Evolutionary conservation across 2,113 vertebrate species (phyloP), one percentile per base, ranked within the genome.

Genomic region (Psophia crepitans): DNA sequence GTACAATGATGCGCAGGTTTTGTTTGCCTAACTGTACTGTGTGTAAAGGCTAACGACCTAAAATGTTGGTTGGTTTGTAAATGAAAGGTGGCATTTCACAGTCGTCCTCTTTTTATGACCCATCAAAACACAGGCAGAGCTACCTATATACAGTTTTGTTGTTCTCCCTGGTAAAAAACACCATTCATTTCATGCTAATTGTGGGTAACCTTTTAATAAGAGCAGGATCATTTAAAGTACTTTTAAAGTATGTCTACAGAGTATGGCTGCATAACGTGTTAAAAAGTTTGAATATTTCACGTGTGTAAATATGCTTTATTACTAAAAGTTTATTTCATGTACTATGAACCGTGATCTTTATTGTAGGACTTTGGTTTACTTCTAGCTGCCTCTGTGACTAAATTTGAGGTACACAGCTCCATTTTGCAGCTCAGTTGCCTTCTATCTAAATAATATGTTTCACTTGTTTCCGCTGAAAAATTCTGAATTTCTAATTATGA

Each of bases 401-500:
- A 84, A 56, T 65, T 68, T 41, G 87, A 85, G 60, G 51, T 26
- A 63, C n/a, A 58, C 9, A 80, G 20, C 32, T 89, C 37, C 51
- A 74, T 46, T 71, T 89, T 6, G 0, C 89, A 85, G 32, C 76
- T 93, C 90, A 85, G 71, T 66, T 71, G 77, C 81, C 79, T 89
- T 84, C 79, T 86, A 37, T 79, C 49, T 90, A 69, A 96, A 97
- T 95, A 94, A 95, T 43, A 51, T 24, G 35, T 94, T 94, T 89
- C 7, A 27, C 84, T 96, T 95, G 70, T 84, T 95, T 95, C 63
- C 63, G 53, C 66, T 76, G 54, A 81, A 93, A 95, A 91, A 79
- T 51, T 89, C 91, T 87, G 92, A 94, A 95, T 96, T 93, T 94
- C 87, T 91, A 92, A 94, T 97, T 95, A 87, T 66, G 85, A 92